Conservation (phyloP, 2,888 invertebrate species). For the Leptopterna dolabrata region DNA sequence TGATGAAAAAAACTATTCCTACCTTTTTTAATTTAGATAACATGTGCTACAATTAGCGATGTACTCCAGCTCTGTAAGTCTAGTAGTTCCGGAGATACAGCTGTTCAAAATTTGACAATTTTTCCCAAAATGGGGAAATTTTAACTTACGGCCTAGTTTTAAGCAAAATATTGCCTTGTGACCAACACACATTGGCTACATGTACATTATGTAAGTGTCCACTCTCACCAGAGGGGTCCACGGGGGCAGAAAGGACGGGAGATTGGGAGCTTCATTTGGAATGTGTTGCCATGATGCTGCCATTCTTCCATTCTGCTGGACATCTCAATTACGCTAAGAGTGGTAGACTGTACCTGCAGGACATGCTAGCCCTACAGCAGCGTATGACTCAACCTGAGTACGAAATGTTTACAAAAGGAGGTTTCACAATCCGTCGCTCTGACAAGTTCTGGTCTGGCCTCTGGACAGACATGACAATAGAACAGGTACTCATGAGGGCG, state of each 20-base stretch:
- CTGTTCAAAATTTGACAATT: no score
- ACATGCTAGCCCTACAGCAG: background rate
- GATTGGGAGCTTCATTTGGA: constrained; percentile 19
- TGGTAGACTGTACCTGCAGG: constrained; percentile 26
- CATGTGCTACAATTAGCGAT: no score
- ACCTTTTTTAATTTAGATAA: no score
- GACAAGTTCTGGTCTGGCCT: constrained; percentile 17
- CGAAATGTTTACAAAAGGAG: background rate
- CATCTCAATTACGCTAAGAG: background rate
- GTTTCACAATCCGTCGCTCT: constrained; percentile 17
- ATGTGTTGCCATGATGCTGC: background rate
- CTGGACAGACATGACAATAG: constrained; percentile 62
- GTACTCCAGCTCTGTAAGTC: no score
- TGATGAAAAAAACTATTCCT: no score
- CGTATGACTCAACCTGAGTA: background rate
- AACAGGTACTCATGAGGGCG: constrained; percentile 64
- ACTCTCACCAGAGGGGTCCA: no score
- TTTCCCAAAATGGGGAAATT: no score
- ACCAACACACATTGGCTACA: no score
- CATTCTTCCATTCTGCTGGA: constrained; percentile 14
- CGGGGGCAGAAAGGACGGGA: constrained; percentile 52
- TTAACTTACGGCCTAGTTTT: no score
- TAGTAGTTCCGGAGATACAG: no score
- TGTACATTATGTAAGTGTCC: no score
- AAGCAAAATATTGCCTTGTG: no score